Base-by-base conservation (phyloP, 2,797 vertebrate species). In the Phrynocephalus guinanensis region DNA sequence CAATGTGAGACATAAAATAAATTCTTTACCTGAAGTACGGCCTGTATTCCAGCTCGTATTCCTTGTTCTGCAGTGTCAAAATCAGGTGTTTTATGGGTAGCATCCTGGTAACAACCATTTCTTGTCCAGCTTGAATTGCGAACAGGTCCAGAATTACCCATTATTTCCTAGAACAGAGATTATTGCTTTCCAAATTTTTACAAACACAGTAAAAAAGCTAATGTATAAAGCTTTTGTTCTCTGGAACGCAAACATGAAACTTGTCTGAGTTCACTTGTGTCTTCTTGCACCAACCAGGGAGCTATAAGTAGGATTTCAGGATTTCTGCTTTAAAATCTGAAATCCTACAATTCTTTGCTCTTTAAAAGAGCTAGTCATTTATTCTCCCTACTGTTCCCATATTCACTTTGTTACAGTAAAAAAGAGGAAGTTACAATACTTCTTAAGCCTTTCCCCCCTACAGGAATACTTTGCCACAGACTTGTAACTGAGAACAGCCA, bases 41-140 rank as follows among this genome's bases (percentile, higher is more conserved):
- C 97, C 94, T 99, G 99, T 71, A 98, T 95, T 90, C 99, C 99
- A 93, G 98, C 98, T 93, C 96, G 96, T 92, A 99, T 97, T 80
- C 97, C 98, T 95, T 98, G 97, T 92, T 99, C 98, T 93, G 97
- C 94, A 50, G 94, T 79, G 92, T 98, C 98, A 85, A 90, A 93
- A 87, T 99, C 98, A 5, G 96, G 93, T 52, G 89, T 87, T 95
- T 97, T 98, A 92, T 96, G 97, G 90, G 96, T 93, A 86, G 89
- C 11, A 52, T 97, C 96, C 95, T 98, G 95, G 0, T 96, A 97
- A 82, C 96, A 96, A 82, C 95, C 96, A 92, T 96, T 96, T 95
- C 97, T 97, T 82, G 93, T 52, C 97, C 97, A 98, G 90, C 91
- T 95, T 82, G 96, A 94, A 93, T 96, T 97, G 93, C 95, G 95